Base-by-base conservation (phyloP, 2,797 vertebrate species). In the Alexandromys oeconomus region DNA sequence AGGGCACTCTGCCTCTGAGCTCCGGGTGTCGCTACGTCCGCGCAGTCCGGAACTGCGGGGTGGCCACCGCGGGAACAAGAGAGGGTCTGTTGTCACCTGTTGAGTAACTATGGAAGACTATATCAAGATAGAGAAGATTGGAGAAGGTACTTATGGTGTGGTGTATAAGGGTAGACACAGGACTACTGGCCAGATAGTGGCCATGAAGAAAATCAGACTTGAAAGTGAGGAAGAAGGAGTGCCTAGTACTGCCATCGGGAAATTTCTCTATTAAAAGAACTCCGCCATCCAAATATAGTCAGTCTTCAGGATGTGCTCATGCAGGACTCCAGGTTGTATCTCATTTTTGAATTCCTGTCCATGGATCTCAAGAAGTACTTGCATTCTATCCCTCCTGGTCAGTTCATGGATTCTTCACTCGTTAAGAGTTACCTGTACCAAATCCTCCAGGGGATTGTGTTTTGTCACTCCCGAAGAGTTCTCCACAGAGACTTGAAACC, bases 351-450 rank as follows among this genome's bases (percentile, higher is more conserved):
- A 98, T 99, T 99, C 97, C 99, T 99, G 97, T 99, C 99, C 89
- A 99, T 99, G 99, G 99, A 99, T 98, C 99, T 99, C 91, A 99
- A 99, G 98, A 99, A 99, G 91, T 99, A 99, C 96, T 98, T 99
- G 98, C 99, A 99, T 97, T 99, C 99, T 78, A 99, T 99, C 94
- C 99, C 99, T 48, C 98, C 99, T 46, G 99, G 99, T 57, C 99
- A 99, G 93, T 99, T 99, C 98, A 99, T 99, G 99, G 99, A 99
- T 21, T 92, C 98, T 13, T 99, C 99, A 98, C 98, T 99, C 77
- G 99, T 99, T 87, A 99, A 99, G 99, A 99, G 99, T 98, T 99
- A 99, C 84, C 98, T 99, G 40, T 99, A 99, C 98, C 99, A 99
- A 98, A 99, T 99, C 95, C 95, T 99, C 97, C 99, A 99, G 98